These are phyloP conservation scores for Elegia similella DNA, from an alignment of 2,888 invertebrate genomes.

Conservation along the genomic window DNA sequence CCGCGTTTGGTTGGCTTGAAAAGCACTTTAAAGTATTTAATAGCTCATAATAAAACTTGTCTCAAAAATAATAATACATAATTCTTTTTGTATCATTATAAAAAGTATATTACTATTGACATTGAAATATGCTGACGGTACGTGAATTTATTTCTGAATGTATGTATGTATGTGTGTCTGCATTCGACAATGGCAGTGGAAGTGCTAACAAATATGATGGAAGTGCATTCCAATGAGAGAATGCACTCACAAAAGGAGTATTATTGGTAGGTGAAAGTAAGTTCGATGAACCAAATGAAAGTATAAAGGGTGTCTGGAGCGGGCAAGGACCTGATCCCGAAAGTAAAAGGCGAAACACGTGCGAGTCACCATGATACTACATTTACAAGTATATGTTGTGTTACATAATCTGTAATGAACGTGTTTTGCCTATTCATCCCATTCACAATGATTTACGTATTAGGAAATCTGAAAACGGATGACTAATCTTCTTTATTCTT, in stretches of 20 bases:
- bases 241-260: constrained; percentile 60
- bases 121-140: neutral
- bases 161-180: neutral
- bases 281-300: constrained; percentile 80
- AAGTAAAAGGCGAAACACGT: constrained; percentile 54
- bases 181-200: constrained; percentile 4
- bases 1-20: too few relatives aligned
- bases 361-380: constrained; percentile 23
- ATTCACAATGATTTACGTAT: too few relatives aligned
- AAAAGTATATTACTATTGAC: too few relatives aligned
- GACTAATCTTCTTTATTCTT: too few relatives aligned
- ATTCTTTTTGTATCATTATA: too few relatives aligned
- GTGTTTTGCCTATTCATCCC: neutral
- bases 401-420: neutral
- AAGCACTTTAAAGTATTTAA: too few relatives aligned
- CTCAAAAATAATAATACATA: too few relatives aligned
- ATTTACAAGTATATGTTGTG: neutral
- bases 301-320: constrained; percentile 62
- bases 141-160: neutral
- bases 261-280: constrained; percentile 69
- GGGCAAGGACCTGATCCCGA: constrained; percentile 44
- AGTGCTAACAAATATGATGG: constrained; percentile 47
- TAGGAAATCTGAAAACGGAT: too few relatives aligned
- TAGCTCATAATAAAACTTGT: too few relatives aligned
- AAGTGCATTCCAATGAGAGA: constrained; percentile 72